These are phyloP conservation scores for Lasioglossum calceatum DNA, from an alignment of 2,888 invertebrate genomes.

Conservation along the genomic window DNA sequence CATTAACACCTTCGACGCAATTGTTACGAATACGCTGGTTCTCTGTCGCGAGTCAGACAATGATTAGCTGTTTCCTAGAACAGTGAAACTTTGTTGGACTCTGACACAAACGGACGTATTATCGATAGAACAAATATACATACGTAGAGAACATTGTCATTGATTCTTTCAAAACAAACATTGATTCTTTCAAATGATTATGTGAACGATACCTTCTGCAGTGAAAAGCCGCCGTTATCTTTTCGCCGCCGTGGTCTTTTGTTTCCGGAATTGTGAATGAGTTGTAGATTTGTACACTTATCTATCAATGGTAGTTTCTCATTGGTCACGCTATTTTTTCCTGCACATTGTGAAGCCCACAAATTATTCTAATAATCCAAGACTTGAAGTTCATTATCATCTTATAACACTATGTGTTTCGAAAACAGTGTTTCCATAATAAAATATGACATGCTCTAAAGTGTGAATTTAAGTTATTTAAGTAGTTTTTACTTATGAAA, in stretches of 20 bases:
- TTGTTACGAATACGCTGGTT: neutral
- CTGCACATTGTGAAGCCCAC: too few species aligned
- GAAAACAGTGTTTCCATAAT: neutral
- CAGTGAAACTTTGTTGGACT: neutral
- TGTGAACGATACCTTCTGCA: neutral
- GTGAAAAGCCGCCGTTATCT: neutral
- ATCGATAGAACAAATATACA: neutral
- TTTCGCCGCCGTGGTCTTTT: neutral
- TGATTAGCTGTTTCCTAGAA: neutral
- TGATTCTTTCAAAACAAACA: neutral
- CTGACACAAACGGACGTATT: neutral
- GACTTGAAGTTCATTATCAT: neutral
- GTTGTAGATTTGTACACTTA: too few species aligned
- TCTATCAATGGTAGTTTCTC: neutral
- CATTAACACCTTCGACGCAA: constrained; percentile 1
- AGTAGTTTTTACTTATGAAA: too few species aligned
- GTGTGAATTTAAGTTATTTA: too few species aligned
- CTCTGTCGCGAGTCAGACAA: neutral
- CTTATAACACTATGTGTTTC: neutral
- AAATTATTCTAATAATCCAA: too few species aligned
- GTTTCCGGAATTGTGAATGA: neutral
- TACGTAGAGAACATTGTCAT: neutral
- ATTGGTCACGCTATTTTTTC: too few species aligned
- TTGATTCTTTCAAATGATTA: neutral
- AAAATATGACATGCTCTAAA: too few species aligned